These are phyloP conservation scores for Drosophila aff. DNA, from an alignment of 1,140 invertebrate genomes.

Conservation along the genomic window DNA sequence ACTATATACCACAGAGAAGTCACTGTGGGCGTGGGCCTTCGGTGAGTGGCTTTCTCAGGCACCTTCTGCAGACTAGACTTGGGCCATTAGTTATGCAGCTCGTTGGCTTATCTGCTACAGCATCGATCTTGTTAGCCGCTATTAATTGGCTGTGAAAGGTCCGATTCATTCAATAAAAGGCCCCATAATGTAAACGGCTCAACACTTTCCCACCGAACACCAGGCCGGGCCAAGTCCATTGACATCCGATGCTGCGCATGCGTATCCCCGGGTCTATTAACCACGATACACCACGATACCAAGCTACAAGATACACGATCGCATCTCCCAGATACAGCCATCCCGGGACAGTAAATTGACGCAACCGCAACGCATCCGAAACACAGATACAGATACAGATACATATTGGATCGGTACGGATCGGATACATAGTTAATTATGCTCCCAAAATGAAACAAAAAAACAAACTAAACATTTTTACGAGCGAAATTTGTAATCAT, in stretches of 20 bases:
- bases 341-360: slow-evolving; percentile 64
- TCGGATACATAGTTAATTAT: slow-evolving; percentile 78
- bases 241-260: slow-evolving; percentile 62
- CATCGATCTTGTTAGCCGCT: slow-evolving; percentile 80
- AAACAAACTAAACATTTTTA: slow-evolving; percentile 79
- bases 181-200: slow-evolving; percentile 71
- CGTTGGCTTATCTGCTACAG: slow-evolving; percentile 61
- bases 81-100: slow-evolving; percentile 71
- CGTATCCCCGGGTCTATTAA: slow-evolving; percentile 59
- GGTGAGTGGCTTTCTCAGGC: slow-evolving; percentile 21
- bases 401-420: slow-evolving; percentile 13
- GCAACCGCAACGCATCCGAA: slow-evolving; percentile 54
- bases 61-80: slow-evolving; percentile 4
- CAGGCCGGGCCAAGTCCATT: slow-evolving; percentile 61
- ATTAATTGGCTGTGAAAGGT: slow-evolving; percentile 82
- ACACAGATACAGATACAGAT: slow-evolving; percentile 22
- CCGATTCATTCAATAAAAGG: slow-evolving; percentile 78
- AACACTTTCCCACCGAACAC: slow-evolving; percentile 74
- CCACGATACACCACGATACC: slow-evolving; percentile 66
- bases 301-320: slow-evolving; percentile 42
- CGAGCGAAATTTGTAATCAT: slow-evolving; percentile 84
- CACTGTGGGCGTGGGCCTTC: slow-evolving; percentile 8
- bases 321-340: slow-evolving; percentile 63
- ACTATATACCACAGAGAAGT: not conserved
- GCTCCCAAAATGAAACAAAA: slow-evolving; percentile 65